Percentiles rank a stretch among this genome's conserved stretches.
phyloP scores from a whole-genome alignment of 2,888 invertebrate species.

The Dysmachus trigonus region DNA sequence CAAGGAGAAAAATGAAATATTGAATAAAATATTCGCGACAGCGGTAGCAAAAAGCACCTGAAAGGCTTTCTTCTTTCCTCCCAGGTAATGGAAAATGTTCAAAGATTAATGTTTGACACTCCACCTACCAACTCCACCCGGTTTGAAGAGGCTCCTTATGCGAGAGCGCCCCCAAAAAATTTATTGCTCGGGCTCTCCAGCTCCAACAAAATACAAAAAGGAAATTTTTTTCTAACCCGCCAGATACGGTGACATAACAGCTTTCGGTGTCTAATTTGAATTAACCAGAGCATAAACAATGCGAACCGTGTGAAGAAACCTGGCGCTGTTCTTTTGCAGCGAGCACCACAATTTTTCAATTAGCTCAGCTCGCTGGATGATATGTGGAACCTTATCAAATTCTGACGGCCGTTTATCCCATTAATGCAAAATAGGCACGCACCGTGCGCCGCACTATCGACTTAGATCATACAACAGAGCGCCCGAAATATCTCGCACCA shows the following conservation, averaged over 20 bases:
- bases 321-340: not conserved
- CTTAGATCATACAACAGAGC: not conserved
- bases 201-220: not conserved
- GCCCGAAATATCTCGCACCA: not conserved
- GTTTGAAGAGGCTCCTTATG: not conserved
- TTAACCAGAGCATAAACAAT: not conserved
- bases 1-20: not conserved
- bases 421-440: constrained; percentile 2
- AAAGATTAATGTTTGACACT: not conserved
- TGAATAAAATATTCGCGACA: not conserved
- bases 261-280: not conserved
- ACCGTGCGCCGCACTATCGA: not conserved
- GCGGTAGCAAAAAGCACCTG: not conserved
- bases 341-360: not conserved
- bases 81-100: not conserved
- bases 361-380: not conserved
- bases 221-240: not conserved
- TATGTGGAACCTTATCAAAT: not conserved
- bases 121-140: not conserved
- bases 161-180: not conserved
- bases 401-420: not conserved
- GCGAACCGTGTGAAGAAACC: not conserved
- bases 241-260: not conserved
- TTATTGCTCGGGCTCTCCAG: not conserved
- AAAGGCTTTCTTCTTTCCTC: not conserved